Conservation (phyloP, 2,888 invertebrate species). For the Volucella zonaria region DNA sequence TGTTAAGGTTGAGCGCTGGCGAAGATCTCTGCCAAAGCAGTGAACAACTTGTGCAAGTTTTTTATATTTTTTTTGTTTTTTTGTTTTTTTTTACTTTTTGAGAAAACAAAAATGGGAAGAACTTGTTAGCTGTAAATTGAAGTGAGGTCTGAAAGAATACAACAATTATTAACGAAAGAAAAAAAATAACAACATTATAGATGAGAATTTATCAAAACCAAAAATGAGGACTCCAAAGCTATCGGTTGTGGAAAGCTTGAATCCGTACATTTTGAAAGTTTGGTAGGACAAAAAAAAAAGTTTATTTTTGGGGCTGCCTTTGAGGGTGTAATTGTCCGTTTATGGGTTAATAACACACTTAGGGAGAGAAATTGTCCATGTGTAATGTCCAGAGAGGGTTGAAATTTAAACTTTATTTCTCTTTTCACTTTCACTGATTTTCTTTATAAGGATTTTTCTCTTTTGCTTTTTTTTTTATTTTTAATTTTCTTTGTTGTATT, state of each 20-base stretch:
- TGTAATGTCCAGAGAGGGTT: conserved; percentile 72
- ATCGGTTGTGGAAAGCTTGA: conserved; percentile 49
- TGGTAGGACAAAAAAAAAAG: conserved; percentile 1
- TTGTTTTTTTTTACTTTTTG: background rate
- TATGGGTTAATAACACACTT: conserved; percentile 68
- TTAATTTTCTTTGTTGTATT: conserved; percentile 38
- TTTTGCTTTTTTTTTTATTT: conserved; percentile 20
- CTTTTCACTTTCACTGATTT: conserved; percentile 66
- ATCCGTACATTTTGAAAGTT: conserved; percentile 51
- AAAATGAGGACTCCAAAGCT: conserved; percentile 68
- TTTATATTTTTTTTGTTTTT: too few relatives aligned
- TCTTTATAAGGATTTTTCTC: conserved; percentile 22
- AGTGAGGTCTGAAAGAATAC: conserved; percentile 73
- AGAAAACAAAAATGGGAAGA: conserved; percentile 8
- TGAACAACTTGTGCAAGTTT: conserved; percentile 16
- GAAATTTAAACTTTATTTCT: conserved; percentile 23
- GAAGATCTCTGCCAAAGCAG: conserved; percentile 23
- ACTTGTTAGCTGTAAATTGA: conserved; percentile 53
- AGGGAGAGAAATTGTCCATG: conserved; percentile 66
- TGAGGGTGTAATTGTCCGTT: conserved; percentile 53
- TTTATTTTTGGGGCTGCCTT: conserved; percentile 19
- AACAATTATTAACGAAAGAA: conserved; percentile 62
- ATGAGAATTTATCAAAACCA: conserved; percentile 43
- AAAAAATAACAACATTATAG: conserved; percentile 13
- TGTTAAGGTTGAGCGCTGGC: conserved; percentile 19